Base-by-base conservation (phyloP, 2,113 vertebrate genomes). In the Otus sunia region DNA sequence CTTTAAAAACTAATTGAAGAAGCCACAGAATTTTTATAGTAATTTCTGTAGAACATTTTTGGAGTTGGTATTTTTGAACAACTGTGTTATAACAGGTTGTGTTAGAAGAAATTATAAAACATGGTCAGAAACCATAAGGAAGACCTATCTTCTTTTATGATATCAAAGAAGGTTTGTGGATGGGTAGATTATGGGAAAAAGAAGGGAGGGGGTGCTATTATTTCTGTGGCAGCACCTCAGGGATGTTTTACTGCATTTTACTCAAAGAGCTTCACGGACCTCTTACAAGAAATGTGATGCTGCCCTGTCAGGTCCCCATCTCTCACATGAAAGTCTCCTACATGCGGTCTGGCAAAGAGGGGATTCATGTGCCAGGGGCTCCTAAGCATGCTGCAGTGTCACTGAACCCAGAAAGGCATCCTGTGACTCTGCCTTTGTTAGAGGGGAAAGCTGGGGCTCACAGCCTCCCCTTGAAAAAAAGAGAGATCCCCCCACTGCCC, bases 1-100 rank as follows among this genome's bases (percentile, higher is more conserved):
- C 82, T 94, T 80, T n/a, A 58, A 68, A 88, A 83, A 36, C 15
- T 36, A 50, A 17, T n/a, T 88, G 58, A 79, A 87, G 71, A 90
- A 90, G 9, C 15, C 30, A 43, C 23, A 52, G 53, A 76, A 69
- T 59, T 82, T 87, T 63, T 39, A 20, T 18, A 43, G 26, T 9
- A 53, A 78, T 92, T 84, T 47, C 80, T 74, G 37, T 49, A 66
- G 43, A 53, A 76, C 19, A 22, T 64, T 90, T 62, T 43, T 88
- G 58, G 11, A 18, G 29, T 26, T 74, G 29, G 15, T 58, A 8
- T 63, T 85, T 95, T 41, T 82, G 59, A 89, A 59, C n/a, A 63
- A 83, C 29, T 13, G 17, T 81, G 20, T 50, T 84, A 21, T 6
- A 91, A 88, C 5, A 77, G 22, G 29, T 68, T 71, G n/a, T 47